Base-by-base conservation (phyloP, 2,888 invertebrate genomes). In the Heliconius aoede region DNA sequence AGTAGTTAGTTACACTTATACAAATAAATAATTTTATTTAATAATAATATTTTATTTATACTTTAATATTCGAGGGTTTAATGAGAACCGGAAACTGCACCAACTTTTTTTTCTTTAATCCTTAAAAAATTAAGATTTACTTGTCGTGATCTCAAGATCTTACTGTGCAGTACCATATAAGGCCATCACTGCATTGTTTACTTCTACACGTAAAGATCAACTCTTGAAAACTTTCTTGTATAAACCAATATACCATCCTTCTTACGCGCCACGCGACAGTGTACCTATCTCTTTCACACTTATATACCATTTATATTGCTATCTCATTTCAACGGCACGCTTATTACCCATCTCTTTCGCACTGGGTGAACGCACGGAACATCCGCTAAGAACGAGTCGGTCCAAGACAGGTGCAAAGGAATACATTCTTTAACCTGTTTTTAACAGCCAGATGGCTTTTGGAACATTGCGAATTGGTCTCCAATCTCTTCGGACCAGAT, bases 351-450 rank as follows among this genome's bases (percentile, higher is more conserved):
- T 89, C 88, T 82, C 82, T 73, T 75, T 88, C 82, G 8, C 82
- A 74, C 85, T 88, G 86, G 91, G 91, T 91, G 87, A 92, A 92
- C 83, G 91, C 80, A 85, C 91, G 87, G 79, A 76, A 89, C 91
- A 90, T 91, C 91, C 91, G 91, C 83, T 86, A 84, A 78, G 86
- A 90, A 91, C 91, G 82, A 89, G 90, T 91, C 86, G 82, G 77
- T 76, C 60, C 74, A 80, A 82, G 91, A 91, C 91, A 92, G 91
- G 91, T 92, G 91, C 89, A 90, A 91, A 90, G 84, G 85, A 69
- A 55, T 86, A 86, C 86, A 91, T 90, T 90, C 89, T 88, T 87
- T 87, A 87, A 85, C 87, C 88, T 87, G 87, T 83, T 83, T 83
- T 83, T 80, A 81, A 83, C 32, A 30, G 73, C 79, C 79, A 80